phyloP scores from a whole-genome alignment of 2,888 invertebrate genomes.

The Epirrhoe alternata region DNA sequence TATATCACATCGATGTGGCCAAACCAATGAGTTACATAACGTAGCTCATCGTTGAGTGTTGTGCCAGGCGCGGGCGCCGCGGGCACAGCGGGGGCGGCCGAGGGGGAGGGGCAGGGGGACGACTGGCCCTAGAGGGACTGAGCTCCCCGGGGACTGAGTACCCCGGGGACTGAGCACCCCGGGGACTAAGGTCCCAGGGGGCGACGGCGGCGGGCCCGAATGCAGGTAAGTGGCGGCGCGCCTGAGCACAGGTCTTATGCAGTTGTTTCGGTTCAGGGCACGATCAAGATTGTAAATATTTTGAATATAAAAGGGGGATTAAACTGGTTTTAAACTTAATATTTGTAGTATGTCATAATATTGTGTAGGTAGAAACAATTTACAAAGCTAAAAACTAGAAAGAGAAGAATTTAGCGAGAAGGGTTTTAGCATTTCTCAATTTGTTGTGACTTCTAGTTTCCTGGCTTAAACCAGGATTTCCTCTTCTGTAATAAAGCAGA shows the following conservation, averaged over 20 bases:
- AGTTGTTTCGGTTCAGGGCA: slow-evolving; percentile 5
- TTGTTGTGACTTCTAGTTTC: too few species aligned
- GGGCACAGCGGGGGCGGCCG: slow-evolving; percentile 31
- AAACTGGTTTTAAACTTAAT: too few species aligned
- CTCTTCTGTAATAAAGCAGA: too few species aligned
- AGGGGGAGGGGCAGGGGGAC: slow-evolving; percentile 18
- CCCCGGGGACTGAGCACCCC: slow-evolving; percentile 7
- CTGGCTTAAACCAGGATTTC: too few species aligned
- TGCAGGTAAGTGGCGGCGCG: slow-evolving; percentile 27
- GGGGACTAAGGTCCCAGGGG: slow-evolving; percentile 20
- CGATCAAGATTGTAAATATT: not conserved
- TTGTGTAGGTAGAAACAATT: too few species aligned
- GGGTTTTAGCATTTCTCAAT: too few species aligned
- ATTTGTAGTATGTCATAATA: too few species aligned
- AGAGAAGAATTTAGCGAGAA: too few species aligned
- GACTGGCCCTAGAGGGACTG: slow-evolving; percentile 29
- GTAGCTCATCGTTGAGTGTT: slow-evolving; percentile 35
- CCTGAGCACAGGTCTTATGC: slow-evolving; percentile 21
- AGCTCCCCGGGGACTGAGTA: slow-evolving; percentile 34
- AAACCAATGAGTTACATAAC: not conserved
- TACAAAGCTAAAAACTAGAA: too few species aligned
- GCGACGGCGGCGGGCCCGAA: slow-evolving; percentile 12
- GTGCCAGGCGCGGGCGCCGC: slow-evolving; percentile 45
- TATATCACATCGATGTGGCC: slow-evolving; percentile 9
- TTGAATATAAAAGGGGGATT: too few species aligned